These are phyloP conservation scores for Virgularia gustaviana DNA, from an alignment of 92 coral and sea anemone genomes.

Conservation along the genomic window DNA sequence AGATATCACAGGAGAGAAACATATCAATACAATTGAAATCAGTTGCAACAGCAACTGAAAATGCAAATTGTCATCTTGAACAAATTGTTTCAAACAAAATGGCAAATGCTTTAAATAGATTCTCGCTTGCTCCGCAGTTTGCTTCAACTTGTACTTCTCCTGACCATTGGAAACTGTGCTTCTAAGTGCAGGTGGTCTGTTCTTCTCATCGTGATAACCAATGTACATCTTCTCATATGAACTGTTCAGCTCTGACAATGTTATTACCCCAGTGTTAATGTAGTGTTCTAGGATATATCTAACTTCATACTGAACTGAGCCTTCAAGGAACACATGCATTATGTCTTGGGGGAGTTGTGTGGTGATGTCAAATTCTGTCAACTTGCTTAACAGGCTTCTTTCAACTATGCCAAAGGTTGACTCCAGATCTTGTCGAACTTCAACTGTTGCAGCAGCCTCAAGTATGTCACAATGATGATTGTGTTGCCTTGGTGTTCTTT, in stretches of 20 bases:
- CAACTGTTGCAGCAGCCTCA: too few species aligned
- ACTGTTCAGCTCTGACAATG: conserved; percentile 8
- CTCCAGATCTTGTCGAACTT: too few species aligned
- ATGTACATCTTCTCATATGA: background rate
- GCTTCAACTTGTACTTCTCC: conserved; percentile 33
- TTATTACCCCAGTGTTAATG: conserved; percentile 1
- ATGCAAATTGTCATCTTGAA: conserved; percentile 43
- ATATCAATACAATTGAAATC: conserved; percentile 16
- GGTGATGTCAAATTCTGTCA: conserved; percentile 48
- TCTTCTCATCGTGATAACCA: conserved; percentile 8
- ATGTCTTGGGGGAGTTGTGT: conserved; percentile 63
- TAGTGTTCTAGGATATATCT: background rate
- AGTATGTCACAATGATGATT: too few species aligned
- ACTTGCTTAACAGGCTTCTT: too few species aligned
- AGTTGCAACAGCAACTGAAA: conserved; percentile 20
- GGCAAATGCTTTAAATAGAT: conserved; percentile 45
- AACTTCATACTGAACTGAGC: conserved; percentile 24
- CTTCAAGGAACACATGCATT: conserved; percentile 65
- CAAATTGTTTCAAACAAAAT: conserved; percentile 46
- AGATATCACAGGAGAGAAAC: conserved; percentile 29
- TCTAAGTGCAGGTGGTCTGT: conserved; percentile 38
- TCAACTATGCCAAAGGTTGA: too few species aligned
- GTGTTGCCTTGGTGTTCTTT: too few species aligned
- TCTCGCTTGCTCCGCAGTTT: conserved; percentile 38
- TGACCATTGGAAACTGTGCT: conserved; percentile 20